Base-by-base conservation (phyloP, 2,797 vertebrate genomes). In the Menidia menidia region DNA sequence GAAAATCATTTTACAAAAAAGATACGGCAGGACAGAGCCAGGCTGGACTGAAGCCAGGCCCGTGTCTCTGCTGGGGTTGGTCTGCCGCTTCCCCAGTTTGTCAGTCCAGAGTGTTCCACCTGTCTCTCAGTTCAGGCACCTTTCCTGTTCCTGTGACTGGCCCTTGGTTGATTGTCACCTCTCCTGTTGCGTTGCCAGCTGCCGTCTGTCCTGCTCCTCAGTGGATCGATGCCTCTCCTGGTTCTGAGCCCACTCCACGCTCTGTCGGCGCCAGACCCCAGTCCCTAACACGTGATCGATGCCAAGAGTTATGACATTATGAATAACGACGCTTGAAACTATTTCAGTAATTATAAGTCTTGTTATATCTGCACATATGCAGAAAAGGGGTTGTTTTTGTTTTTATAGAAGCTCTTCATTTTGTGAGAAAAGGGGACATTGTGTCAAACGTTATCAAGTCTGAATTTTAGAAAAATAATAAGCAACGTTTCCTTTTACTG, bases 271-370 rank as follows among this genome's bases (percentile, higher is more conserved):
- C 11, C 30, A 43, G 12, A 16, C 41, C 41, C 30, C 9, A 3
- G 16, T 44, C 16, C 30, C 25, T n/a, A 54, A 30, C 51, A 19
- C 41, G 4, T 9, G 39, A 64, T 64, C 52, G 9, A 18, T 54
- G 51, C 39, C 41, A 54, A 44, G 25, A 12, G 31, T 54, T 55
- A 63, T 30, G 47, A 51, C 33, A 51, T 62, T 51, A 51, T 19
- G 33, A 41, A 51, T 41, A 50, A 15, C 47, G 51, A 50, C 41
- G 41, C 7, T 62, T 39, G n/a, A 25, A 35, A 12, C 50, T 14
- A 13, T 31, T 15, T 62, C 2, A 31, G 14, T 11, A 30, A 43
- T 3, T 50, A 53, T n/a, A 15, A 43, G 7, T 56, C 16, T 39
- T 18, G 12, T 19, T 42, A 54, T 12, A 62, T 45, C 9, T 35